Conservation (phyloP, 2,113 vertebrate species). For the Laterallus jamaicensis region DNA sequence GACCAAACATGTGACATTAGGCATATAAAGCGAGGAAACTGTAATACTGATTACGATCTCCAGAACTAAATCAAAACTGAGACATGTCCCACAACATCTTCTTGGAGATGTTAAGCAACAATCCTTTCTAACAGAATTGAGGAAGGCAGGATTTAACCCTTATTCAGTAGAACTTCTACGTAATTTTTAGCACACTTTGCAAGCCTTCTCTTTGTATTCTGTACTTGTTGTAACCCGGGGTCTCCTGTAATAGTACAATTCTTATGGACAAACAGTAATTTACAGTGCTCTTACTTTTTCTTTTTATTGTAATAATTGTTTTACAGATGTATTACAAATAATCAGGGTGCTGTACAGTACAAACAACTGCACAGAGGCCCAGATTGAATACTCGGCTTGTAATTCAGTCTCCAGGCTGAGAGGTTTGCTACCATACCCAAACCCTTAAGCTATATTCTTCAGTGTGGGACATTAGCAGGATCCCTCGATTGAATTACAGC, state of each 20-base stretch:
- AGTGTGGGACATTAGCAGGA: slow-evolving; percentile 81
- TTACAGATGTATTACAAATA: slow-evolving; percentile 51
- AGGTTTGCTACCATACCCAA: slow-evolving; percentile 76
- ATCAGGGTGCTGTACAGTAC: neutral
- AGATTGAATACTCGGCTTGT: slow-evolving; percentile 65
- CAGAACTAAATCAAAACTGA: neutral
- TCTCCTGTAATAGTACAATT: neutral
- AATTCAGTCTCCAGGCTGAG: slow-evolving; percentile 77
- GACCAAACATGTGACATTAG: neutral
- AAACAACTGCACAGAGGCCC: slow-evolving; percentile 36
- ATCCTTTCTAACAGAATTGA: neutral
- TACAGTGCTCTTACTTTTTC: slow-evolving; percentile 18
- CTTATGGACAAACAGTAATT: slow-evolving; percentile 37
- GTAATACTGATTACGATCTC: neutral
- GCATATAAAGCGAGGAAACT: neutral
- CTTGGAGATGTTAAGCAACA: neutral
- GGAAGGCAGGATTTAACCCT: neutral
- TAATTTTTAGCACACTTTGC: neutral
- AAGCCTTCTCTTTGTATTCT: neutral
- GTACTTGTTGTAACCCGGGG: neutral
- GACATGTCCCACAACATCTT: neutral
- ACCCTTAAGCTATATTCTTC: slow-evolving; percentile 85
- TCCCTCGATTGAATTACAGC: slow-evolving; percentile 84
- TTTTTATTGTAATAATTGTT: slow-evolving; percentile 62
- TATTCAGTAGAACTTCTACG: neutral